A percentile compares a stretch with the other conserved stretches of the same genome.
Conservation (phyloP, 2,797 vertebrate species). For the Chaetodon trifasciatus region DNA sequence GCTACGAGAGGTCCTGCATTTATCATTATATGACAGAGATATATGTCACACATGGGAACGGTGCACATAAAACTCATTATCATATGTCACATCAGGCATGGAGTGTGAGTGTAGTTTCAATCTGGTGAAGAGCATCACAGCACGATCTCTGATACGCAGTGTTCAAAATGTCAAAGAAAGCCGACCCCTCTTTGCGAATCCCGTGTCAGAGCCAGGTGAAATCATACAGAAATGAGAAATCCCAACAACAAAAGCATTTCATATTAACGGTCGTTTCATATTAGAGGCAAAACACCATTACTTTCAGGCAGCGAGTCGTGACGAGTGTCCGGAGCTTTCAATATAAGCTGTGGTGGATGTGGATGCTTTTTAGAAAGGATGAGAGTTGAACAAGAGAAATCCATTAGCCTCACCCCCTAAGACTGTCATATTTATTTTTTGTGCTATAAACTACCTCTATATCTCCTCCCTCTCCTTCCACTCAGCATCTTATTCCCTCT, state of each 20-base stretch:
- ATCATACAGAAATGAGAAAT: conserved; percentile 36
- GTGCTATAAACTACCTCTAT: conserved; percentile 49
- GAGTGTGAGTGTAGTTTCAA: conserved; percentile 30
- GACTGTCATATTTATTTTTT: conserved; percentile 61
- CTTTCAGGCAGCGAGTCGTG: conserved; percentile 54
- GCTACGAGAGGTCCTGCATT: conserved; percentile 54
- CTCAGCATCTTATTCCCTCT: conserved; percentile 18
- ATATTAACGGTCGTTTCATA: conserved; percentile 42
- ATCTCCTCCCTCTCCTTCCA: conserved; percentile 19
- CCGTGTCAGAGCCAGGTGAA: conserved; percentile 18
- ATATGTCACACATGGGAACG: conserved; percentile 63
- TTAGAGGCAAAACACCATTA: conserved; percentile 39
- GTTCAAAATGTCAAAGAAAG: conserved; percentile 61
- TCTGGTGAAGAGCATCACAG: conserved; percentile 43
- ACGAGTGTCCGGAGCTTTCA: conserved; percentile 55
- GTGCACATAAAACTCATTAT: conserved; percentile 77
- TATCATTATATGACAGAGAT: conserved; percentile 73
- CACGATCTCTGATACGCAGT: conserved; percentile 13
- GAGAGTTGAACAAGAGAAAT: conserved; percentile 70
- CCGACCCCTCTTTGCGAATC: conserved; percentile 16
- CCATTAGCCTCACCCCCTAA: conserved; percentile 66
- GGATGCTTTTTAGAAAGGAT: conserved; percentile 58
- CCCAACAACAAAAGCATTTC: conserved; percentile 40
- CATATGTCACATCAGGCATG: conserved; percentile 69
- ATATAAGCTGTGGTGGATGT: conserved; percentile 16